phyloP scores from a whole-genome alignment of 1,140 invertebrate species.

The Nephila pilipes region DNA sequence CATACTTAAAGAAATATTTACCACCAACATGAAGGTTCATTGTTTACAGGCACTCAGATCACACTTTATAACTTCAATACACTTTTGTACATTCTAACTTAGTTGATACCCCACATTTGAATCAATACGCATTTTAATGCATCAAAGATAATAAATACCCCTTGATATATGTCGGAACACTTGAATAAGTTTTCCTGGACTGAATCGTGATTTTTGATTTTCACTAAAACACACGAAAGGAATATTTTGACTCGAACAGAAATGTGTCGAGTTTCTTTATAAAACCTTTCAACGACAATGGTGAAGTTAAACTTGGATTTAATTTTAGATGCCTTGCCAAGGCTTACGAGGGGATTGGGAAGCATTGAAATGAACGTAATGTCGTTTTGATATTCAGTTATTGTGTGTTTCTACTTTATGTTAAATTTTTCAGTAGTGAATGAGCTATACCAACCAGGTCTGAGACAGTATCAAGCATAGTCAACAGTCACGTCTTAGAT shows the following conservation, averaged over 20 bases:
- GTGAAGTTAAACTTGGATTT: neutral
- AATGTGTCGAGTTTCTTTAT: neutral
- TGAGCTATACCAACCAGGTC: neutral
- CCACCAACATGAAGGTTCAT: too few species aligned
- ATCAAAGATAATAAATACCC: too few species aligned
- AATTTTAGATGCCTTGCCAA: neutral
- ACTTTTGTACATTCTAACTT: too few species aligned
- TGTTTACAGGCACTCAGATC: too few species aligned
- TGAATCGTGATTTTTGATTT: too few species aligned
- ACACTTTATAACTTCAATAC: too few species aligned
- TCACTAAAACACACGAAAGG: too few species aligned
- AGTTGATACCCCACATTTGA: too few species aligned
- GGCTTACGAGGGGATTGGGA: slow-evolving; percentile 1
- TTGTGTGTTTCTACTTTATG: neutral
- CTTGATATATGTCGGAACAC: too few species aligned
- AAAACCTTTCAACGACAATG: neutral
- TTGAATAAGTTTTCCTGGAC: too few species aligned
- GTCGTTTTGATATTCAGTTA: neutral
- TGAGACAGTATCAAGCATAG: neutral
- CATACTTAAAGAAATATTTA: too few species aligned
- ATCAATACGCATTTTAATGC: too few species aligned
- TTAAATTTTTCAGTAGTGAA: slow-evolving; percentile 25
- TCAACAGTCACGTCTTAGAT: slow-evolving; percentile 43
- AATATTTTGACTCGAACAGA: neutral
- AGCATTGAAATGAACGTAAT: neutral